Evolutionary conservation across 30 jellyfish, hydroid and myxozoan genomes (phyloP), one percentile per base, ranked within the genome.

Genomic region (Rhopilema esculentum): DNA sequence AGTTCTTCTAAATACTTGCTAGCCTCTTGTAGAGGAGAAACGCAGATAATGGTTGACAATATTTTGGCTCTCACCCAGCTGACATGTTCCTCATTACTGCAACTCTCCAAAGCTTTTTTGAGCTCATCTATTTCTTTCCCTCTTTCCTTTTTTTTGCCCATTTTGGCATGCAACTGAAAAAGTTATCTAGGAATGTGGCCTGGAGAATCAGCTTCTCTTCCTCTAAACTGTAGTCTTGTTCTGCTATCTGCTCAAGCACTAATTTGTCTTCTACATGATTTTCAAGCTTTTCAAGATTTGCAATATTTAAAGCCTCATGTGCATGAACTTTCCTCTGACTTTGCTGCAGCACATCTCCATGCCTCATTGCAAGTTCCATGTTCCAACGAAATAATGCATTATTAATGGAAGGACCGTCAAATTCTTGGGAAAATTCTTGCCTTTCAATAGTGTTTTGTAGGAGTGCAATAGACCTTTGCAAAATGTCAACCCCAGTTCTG

Each of bases 321-420:
- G 84, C 84, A 74, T 31, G 50, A 32, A 33, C 33, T 40, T 40
- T 74, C 30, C 84, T 74, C 21, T 74, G 71, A 74, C 84, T 74
- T 53, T 74, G 71, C 7, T 32, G 71, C 71, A 74, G 40, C 12
- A 74, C 84, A 40, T 74, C 71, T 74, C 49, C 72, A 26, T 22
- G 22, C 18, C 33, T 4, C 23, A 74, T 0, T 20, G 84, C 84
- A 31, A 74, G 40, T 20, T 40, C 30, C 84, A n/a, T 48, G 71
- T 74, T 74, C 84, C 84, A 74, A 6, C 27, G 15, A 29, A 30
- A 74, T 8, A 74, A 22, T 0, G 84, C 84, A 20, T 67, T n/a
- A 20, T 16, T 51, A 27, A 74, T n/a, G 19, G 16, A 24, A 19
- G 19, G 48, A 52, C 12, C 27, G 0, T 74, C 68, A 4, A 23